Conservation (phyloP, 2,113 vertebrate species). For the Leptobrachium leishanense region DNA sequence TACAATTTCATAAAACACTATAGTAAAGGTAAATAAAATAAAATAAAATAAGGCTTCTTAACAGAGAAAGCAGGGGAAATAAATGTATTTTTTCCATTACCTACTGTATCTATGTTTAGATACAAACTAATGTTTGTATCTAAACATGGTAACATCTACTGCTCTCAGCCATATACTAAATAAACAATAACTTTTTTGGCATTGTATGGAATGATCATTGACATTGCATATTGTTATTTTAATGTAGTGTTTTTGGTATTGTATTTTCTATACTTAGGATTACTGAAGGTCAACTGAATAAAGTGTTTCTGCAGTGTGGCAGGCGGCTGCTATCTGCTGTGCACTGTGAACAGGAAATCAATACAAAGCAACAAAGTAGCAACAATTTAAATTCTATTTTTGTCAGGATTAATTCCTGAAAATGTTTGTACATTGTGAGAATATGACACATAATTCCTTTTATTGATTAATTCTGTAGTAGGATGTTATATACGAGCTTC, state of each 20-base stretch:
- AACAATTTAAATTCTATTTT: slow-evolving; percentile 25
- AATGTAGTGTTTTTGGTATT: not conserved
- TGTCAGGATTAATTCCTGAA: slow-evolving; percentile 11
- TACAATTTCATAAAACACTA: too few relatives aligned
- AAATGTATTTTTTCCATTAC: too few relatives aligned
- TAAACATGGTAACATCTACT: too few relatives aligned
- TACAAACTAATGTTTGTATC: too few relatives aligned
- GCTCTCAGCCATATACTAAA: too few relatives aligned
- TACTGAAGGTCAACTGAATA: slow-evolving; percentile 14
- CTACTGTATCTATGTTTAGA: too few relatives aligned
- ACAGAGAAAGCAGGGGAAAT: too few relatives aligned
- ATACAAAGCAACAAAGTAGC: slow-evolving; percentile 16
- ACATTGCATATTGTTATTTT: not conserved
- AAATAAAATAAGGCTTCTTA: too few relatives aligned
- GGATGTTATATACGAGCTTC: not conserved
- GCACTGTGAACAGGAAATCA: slow-evolving; percentile 19
- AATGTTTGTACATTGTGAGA: slow-evolving; percentile 22
- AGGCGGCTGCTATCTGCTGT: not conserved
- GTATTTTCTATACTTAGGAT: not conserved
- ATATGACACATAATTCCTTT: slow-evolving; percentile 2
- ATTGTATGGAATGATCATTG: not conserved
- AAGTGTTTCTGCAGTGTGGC: slow-evolving; percentile 4
- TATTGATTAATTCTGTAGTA: not conserved
- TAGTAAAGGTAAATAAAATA: too few relatives aligned
- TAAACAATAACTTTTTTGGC: not conserved